Percentiles rank a stretch among this genome's conserved stretches.
These are phyloP conservation scores for Achlya flavicornis DNA, from an alignment of 2,888 invertebrate genomes.

Conservation along the genomic window DNA sequence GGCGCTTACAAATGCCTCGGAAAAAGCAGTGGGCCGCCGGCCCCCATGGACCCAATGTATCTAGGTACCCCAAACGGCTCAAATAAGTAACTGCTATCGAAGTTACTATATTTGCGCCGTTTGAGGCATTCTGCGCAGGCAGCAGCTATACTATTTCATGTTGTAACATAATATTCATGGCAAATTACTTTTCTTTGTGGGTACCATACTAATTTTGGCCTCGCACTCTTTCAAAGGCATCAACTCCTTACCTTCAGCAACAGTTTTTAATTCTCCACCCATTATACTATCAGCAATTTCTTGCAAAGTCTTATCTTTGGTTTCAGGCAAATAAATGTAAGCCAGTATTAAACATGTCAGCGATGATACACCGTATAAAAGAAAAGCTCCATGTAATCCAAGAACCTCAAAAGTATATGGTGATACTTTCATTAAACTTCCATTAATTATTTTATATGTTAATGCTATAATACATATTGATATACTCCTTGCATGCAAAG, in stretches of 20 bases:
- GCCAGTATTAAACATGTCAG: conserved; percentile 28
- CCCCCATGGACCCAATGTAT: too few relatives aligned
- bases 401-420: conserved; percentile 35
- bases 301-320: conserved; percentile 38
- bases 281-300: conserved; percentile 34
- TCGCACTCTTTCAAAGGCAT: background rate
- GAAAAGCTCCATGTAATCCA: conserved; percentile 39
- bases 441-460: conserved; percentile 21
- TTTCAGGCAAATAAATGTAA: conserved; percentile 44
- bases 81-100: too few relatives aligned
- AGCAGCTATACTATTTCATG: too few relatives aligned
- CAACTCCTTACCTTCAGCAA: background rate
- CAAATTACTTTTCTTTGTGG: background rate
- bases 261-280: background rate
- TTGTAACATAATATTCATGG: too few relatives aligned
- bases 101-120: too few relatives aligned
- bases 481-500: background rate
- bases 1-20: too few relatives aligned
- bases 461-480: background rate
- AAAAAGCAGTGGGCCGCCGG: too few relatives aligned
- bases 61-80: too few relatives aligned
- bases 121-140: too few relatives aligned
- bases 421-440: conserved; percentile 38
- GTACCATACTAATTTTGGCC: background rate
- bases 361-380: conserved; percentile 37